Conservation (phyloP, 1,140 invertebrate genomes). For the Drosophila pandora region DNA sequence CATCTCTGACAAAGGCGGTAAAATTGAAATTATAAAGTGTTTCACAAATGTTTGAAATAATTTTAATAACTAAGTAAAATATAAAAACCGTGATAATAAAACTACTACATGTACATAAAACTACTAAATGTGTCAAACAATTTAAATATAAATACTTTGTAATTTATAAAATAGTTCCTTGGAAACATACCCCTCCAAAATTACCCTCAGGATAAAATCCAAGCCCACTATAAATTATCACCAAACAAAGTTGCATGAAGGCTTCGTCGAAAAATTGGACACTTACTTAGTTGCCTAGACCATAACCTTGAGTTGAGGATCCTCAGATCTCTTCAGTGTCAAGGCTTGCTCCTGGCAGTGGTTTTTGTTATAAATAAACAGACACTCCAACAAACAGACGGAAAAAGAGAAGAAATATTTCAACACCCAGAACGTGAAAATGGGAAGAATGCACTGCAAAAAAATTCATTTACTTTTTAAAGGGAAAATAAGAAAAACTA, state of each 20-base stretch:
- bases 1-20: not conserved
- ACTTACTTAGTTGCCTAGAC: slow-evolving; percentile 52
- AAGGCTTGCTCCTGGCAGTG: slow-evolving; percentile 36
- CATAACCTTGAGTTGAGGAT: slow-evolving; percentile 58
- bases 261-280: slow-evolving; percentile 19
- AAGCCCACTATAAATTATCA: slow-evolving; percentile 64
- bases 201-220: slow-evolving; percentile 42
- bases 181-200: too few relatives aligned
- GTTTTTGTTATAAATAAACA: slow-evolving; percentile 51
- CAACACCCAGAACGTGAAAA: slow-evolving; percentile 48
- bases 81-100: not conserved
- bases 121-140: not conserved
- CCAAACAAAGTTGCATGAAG: slow-evolving; percentile 48
- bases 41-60: not conserved
- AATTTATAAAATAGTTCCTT: not conserved
- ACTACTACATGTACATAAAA: too few relatives aligned
- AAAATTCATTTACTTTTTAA: not conserved
- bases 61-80: not conserved
- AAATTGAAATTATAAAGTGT: not conserved
- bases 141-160: not conserved
- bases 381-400: slow-evolving; percentile 6
- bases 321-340: slow-evolving; percentile 44
- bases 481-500: too few relatives aligned
- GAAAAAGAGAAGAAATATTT: slow-evolving; percentile 26
- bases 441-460: not conserved